Evolutionary conservation across 2,797 vertebrate genomes (phyloP).

Genomic region (Hozukius guyotensis): DNA sequence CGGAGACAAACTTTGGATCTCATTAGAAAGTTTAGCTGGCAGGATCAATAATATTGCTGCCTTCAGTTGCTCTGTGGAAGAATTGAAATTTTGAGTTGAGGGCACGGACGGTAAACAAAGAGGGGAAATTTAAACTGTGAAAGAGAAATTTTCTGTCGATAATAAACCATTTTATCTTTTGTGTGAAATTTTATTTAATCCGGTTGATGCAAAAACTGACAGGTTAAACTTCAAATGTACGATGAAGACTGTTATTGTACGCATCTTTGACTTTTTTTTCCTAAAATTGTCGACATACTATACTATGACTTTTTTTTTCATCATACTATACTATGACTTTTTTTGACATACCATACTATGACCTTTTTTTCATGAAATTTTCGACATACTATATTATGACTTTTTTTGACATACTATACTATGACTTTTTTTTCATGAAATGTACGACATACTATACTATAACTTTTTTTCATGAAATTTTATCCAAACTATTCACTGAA

Average conservation of each 20-base stretch:
- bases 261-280: background rate
- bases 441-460: too few relatives aligned
- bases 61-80: background rate
- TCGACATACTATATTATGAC: too few relatives aligned
- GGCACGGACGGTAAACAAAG: background rate
- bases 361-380: too few relatives aligned
- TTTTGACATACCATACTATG: too few relatives aligned
- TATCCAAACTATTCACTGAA: background rate
- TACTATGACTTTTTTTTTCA: too few relatives aligned
- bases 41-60: slow-evolving; percentile 17
- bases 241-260: background rate
- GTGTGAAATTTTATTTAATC: background rate
- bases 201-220: background rate
- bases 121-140: background rate
- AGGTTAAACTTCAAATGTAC: background rate
- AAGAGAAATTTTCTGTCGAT: background rate
- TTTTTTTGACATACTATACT: too few relatives aligned
- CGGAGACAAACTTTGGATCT: slow-evolving; percentile 22
- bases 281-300: too few relatives aligned
- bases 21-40: slow-evolving; percentile 30
- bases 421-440: too few relatives aligned
- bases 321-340: too few relatives aligned
- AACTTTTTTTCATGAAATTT: background rate
- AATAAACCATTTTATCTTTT: background rate
- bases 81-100: slow-evolving; percentile 1